These are phyloP conservation scores for Sebastes itinus DNA, from an alignment of 2,797 vertebrate species.

Conservation along the genomic window DNA sequence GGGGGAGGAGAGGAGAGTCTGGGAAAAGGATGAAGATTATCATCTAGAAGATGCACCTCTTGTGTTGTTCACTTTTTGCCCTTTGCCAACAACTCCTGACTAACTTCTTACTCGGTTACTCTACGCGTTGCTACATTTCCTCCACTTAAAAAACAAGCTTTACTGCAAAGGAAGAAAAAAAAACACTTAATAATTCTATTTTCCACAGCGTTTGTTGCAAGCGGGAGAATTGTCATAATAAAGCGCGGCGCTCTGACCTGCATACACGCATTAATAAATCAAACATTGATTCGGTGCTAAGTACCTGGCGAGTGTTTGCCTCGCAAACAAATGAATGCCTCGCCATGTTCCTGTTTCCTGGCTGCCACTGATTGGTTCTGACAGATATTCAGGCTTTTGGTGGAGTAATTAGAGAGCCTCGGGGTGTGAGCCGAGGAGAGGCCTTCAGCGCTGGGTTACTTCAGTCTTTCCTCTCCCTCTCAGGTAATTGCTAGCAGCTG, in stretches of 20 bases:
- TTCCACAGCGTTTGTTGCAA: conserved; percentile 20
- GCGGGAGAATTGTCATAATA: conserved; percentile 42
- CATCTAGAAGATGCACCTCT: conserved; percentile 11
- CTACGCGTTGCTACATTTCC: neutral
- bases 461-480: conserved; percentile 53
- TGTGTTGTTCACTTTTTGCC: conserved; percentile 43
- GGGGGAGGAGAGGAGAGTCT: neutral
- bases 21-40: conserved; percentile 24
- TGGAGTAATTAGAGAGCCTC: conserved; percentile 80
- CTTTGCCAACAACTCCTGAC: conserved; percentile 10
- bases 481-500: conserved; percentile 77
- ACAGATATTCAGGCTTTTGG: conserved; percentile 75
- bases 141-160: neutral
- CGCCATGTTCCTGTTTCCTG: conserved; percentile 49
- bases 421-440: conserved; percentile 63
- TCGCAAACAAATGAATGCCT: conserved; percentile 68
- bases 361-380: conserved; percentile 71
- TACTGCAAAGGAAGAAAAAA: neutral
- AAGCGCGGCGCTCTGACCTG: conserved; percentile 39
- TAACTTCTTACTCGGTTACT: neutral
- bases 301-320: conserved; percentile 68
- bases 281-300: conserved; percentile 54
- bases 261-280: conserved; percentile 62
- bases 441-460: conserved; percentile 63
- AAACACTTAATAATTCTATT: conserved; percentile 27